Percentiles rank a stretch among this genome's conserved stretches.
Evolutionary conservation across 2,113 vertebrate genomes (phyloP).

Genomic region (Otolemur garnettii): DNA sequence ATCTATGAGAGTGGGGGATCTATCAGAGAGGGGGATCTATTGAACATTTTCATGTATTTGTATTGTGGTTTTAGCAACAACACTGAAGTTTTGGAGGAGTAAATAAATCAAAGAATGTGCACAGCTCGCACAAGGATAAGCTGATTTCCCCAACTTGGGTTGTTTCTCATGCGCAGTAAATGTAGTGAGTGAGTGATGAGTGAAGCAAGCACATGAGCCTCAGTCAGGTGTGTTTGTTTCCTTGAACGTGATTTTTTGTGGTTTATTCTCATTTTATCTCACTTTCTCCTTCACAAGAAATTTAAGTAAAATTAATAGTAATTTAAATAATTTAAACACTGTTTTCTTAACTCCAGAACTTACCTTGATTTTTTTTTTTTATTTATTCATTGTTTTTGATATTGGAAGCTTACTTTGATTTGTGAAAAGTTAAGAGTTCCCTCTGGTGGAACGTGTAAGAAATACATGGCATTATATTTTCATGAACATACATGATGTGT

Average conservation of each 20-base stretch:
- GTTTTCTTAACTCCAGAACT: slow-evolving; percentile 27
- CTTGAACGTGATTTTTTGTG: slow-evolving; percentile 6
- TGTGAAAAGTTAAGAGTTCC: slow-evolving; percentile 73
- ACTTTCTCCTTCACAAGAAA: slow-evolving; percentile 5
- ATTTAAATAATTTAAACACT: slow-evolving; percentile 35
- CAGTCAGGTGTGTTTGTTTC: background rate
- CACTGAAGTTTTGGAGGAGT: slow-evolving; percentile 39
- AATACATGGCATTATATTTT: slow-evolving; percentile 59
- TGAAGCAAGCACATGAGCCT: slow-evolving; percentile 32
- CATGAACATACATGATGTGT: background rate
- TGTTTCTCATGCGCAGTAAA: slow-evolving; percentile 26
- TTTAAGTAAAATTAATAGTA: slow-evolving; percentile 53
- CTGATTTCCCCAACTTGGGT: background rate
- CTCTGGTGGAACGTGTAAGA: slow-evolving; percentile 77
- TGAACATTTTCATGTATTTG: slow-evolving; percentile 27
- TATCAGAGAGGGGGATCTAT: background rate
- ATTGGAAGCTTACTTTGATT: background rate
- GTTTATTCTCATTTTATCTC: background rate
- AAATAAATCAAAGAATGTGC: background rate
- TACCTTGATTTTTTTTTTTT: slow-evolving; percentile 17
- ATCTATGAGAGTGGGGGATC: no score
- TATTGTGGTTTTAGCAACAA: background rate
- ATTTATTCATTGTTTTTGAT: background rate
- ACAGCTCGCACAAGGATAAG: background rate
- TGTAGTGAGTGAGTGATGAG: background rate